phyloP scores from a whole-genome alignment of 2,113 vertebrate genomes.

The Catharus fuscescens region DNA sequence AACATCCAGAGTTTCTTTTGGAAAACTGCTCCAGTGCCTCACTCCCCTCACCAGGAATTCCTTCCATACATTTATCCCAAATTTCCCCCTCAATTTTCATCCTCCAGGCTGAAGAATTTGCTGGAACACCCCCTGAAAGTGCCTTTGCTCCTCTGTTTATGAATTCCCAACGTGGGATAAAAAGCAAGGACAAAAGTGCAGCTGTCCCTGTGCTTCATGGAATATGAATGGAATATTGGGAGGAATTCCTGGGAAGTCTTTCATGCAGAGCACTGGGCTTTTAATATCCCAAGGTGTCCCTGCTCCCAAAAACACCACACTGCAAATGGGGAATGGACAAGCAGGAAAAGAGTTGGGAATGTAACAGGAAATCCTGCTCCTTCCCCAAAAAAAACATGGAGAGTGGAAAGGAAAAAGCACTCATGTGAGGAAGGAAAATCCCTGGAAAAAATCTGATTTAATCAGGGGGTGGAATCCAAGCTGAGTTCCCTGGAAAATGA shows the following conservation, averaged over 20 bases:
- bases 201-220: background rate
- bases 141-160: background rate
- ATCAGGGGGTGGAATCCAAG: background rate
- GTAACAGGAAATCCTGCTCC: background rate
- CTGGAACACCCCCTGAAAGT: background rate
- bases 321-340: background rate
- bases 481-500: background rate
- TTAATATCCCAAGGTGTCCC: background rate
- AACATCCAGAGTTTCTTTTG: background rate
- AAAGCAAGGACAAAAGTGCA: background rate
- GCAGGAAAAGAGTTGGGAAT: background rate
- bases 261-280: background rate
- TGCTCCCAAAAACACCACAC: background rate
- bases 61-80: rapidly evolving
- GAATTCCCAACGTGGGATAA: background rate
- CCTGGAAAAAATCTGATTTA: background rate
- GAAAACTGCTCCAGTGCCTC: background rate
- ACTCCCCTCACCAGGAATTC: background rate
- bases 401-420: background rate
- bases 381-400: background rate
- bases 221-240: background rate
- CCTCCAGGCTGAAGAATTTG: rapidly evolving
- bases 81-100: background rate
- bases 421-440: rapidly evolving
- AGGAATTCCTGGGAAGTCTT: background rate